These are phyloP conservation scores for Oophaga pumilio DNA, from an alignment of 2,113 vertebrate species.

Conservation along the genomic window DNA sequence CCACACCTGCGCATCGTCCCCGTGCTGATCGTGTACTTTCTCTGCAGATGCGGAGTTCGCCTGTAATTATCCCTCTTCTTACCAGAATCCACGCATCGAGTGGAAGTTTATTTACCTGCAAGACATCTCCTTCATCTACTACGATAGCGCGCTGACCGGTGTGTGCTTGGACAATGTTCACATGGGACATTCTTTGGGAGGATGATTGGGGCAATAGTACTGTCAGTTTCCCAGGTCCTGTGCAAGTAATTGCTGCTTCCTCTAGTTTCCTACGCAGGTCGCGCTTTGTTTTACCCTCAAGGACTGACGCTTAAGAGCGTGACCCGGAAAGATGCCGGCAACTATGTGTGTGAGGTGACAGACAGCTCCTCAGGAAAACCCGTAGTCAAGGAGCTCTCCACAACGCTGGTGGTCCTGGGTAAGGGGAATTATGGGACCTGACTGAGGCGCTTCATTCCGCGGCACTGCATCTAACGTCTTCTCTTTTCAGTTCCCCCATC, in stretches of 20 bases:
- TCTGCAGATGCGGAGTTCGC: conserved; percentile 59
- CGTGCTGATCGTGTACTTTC: background rate
- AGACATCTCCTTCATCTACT: conserved; percentile 62
- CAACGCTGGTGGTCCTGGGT: conserved; percentile 16
- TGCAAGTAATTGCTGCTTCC: background rate
- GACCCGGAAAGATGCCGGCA: conserved; percentile 1
- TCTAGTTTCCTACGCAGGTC: conserved; percentile 1
- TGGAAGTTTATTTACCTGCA: conserved; percentile 69
- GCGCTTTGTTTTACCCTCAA: background rate
- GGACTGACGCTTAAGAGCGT: background rate
- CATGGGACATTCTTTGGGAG: background rate
- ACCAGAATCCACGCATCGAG: conserved; percentile 64
- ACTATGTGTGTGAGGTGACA: conserved; percentile 28
- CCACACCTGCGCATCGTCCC: background rate
- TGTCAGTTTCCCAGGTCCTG: background rate
- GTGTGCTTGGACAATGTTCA: background rate
- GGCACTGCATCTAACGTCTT: background rate
- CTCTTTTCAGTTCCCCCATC: conserved; percentile 67
- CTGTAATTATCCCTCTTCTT: conserved; percentile 61
- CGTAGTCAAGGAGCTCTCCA: background rate
- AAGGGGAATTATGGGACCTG: background rate
- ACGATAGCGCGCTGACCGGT: conserved; percentile 64
- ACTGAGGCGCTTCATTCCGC: background rate
- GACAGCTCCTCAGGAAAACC: background rate
- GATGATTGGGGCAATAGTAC: no score